Percentiles rank a stretch among this genome's conserved stretches.
Conservation (phyloP, 2,113 vertebrate genomes). For the Rhinichthys klamathensis region DNA sequence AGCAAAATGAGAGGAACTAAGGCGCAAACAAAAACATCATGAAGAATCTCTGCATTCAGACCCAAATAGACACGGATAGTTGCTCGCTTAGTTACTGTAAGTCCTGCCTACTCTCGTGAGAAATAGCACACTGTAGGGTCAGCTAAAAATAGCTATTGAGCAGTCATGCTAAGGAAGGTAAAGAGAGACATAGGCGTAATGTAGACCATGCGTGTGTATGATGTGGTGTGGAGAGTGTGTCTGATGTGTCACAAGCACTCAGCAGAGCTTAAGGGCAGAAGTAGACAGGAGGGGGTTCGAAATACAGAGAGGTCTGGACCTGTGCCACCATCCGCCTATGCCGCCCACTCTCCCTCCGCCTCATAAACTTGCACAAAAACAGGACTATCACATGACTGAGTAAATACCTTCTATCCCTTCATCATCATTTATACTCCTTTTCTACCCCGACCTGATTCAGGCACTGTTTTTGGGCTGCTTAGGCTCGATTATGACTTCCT, state of each 20-base stretch:
- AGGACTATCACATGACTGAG: slow-evolving; percentile 41
- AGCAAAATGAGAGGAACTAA: background rate
- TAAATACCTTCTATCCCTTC: slow-evolving; percentile 53
- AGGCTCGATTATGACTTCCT: slow-evolving; percentile 76
- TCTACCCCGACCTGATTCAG: slow-evolving; percentile 56
- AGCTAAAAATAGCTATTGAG: slow-evolving; percentile 71
- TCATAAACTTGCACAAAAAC: slow-evolving; percentile 26
- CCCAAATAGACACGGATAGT: slow-evolving; percentile 44
- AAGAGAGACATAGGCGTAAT: slow-evolving; percentile 61
- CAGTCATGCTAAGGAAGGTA: slow-evolving; percentile 52
- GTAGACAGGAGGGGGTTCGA: slow-evolving; percentile 56
- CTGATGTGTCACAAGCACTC: slow-evolving; percentile 56
- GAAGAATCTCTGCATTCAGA: slow-evolving; percentile 30
- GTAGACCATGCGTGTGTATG: slow-evolving; percentile 65
- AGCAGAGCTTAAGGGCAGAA: slow-evolving; percentile 7
- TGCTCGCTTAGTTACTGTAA: slow-evolving; percentile 63
- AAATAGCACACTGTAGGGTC: slow-evolving; percentile 61
- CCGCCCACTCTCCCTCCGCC: slow-evolving; percentile 19
- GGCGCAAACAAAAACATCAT: slow-evolving; percentile 52
- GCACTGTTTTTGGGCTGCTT: slow-evolving; percentile 64
- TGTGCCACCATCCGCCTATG: slow-evolving; percentile 40
- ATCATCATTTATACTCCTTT: slow-evolving; percentile 54
- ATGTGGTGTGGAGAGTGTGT: slow-evolving; percentile 53
- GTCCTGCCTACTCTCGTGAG: slow-evolving; percentile 58
- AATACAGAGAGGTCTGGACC: slow-evolving; percentile 33